These are phyloP conservation scores for Etheostoma spectabile DNA, from an alignment of 2,113 vertebrate species.

Conservation along the genomic window DNA sequence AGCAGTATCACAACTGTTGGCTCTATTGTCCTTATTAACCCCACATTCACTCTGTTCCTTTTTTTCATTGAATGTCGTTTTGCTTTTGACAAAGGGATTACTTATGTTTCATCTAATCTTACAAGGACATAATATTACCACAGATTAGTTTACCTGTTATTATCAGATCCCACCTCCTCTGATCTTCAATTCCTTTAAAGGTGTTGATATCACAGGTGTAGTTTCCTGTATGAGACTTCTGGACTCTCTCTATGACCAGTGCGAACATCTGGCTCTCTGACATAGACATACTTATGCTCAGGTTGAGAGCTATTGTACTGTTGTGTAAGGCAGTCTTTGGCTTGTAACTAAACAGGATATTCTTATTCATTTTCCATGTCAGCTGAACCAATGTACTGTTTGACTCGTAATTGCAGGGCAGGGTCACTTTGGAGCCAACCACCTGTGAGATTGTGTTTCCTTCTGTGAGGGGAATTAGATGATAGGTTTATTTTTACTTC, in stretches of 20 bases:
- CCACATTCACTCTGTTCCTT: not conserved
- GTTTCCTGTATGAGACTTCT: constrained; percentile 54
- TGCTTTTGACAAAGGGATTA: not conserved
- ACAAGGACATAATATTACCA: not conserved
- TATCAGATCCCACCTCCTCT: constrained; percentile 33
- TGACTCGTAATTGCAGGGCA: constrained; percentile 22
- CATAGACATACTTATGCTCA: not conserved
- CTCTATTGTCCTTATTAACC: not conserved
- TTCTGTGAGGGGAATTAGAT: constrained; percentile 33
- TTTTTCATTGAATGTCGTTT: not conserved
- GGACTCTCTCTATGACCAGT: constrained; percentile 40
- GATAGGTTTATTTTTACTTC: not conserved
- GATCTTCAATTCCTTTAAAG: accelerated
- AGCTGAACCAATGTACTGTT: accelerated
- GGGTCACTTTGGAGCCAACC: constrained; percentile 19
- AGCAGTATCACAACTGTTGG: not conserved
- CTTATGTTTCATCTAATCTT: not conserved
- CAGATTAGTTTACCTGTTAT: constrained; percentile 56
- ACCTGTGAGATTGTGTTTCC: not conserved
- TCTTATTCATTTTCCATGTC: constrained; percentile 39
- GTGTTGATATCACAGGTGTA: constrained; percentile 49
- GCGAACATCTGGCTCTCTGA: not conserved
- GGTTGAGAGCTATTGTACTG: accelerated
- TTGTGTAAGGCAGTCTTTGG: accelerated
- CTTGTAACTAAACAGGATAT: accelerated